These are phyloP conservation scores for Otocyon megalotis DNA, from an alignment of 2,113 vertebrate species.

Conservation along the genomic window DNA sequence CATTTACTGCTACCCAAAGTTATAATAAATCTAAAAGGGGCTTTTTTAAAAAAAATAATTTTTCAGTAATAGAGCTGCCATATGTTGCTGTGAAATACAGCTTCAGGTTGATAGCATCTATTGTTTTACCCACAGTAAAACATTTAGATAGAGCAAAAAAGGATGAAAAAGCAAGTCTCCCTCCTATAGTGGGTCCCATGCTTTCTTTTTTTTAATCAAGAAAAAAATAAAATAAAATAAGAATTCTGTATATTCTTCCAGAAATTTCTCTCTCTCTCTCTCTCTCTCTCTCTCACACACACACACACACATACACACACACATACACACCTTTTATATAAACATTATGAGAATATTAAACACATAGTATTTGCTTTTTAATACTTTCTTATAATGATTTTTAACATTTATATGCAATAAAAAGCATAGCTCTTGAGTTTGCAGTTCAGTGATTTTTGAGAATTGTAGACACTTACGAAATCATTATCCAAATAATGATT, in stretches of 20 bases:
- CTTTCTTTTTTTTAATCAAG: neutral
- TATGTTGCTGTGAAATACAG: slow-evolving; percentile 1
- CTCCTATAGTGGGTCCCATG: neutral
- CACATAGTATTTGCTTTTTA: neutral
- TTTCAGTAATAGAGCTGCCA: neutral
- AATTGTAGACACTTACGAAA: neutral
- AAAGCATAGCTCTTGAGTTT: neutral
- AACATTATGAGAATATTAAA: neutral
- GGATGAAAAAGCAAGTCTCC: neutral
- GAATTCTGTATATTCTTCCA: neutral
- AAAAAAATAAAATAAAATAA: too few species aligned
- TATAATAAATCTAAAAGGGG: slow-evolving; percentile 34
- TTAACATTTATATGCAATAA: neutral
- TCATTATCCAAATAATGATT: neutral
- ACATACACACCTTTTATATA: neutral
- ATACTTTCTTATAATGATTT: neutral
- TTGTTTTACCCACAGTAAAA: neutral
- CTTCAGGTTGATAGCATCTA: neutral
- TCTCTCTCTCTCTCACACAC: neutral
- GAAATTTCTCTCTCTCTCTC: neutral
- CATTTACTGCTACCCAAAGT: neutral
- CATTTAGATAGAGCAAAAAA: neutral
- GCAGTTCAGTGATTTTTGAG: neutral
- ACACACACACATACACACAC: neutral
- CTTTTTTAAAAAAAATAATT: neutral